Conservation (phyloP, 2,797 vertebrate genomes). For the Sparus aurata region DNA sequence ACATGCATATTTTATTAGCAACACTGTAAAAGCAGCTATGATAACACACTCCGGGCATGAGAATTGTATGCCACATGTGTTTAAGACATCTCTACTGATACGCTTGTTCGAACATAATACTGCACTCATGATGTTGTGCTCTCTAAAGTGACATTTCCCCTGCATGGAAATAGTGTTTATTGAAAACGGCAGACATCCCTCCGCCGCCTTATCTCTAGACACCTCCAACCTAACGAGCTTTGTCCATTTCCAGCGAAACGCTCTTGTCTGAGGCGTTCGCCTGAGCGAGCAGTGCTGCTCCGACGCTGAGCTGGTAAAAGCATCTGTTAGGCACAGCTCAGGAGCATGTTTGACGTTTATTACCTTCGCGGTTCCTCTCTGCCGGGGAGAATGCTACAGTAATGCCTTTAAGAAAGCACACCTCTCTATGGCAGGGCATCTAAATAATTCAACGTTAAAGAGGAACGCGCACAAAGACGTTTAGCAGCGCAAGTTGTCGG, state of each 20-base stretch:
- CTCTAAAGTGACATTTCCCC: slow-evolving; percentile 80
- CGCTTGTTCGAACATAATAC: slow-evolving; percentile 75
- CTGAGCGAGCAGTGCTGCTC: slow-evolving; percentile 80
- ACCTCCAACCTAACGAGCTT: slow-evolving; percentile 88
- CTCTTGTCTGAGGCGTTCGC: slow-evolving; percentile 77
- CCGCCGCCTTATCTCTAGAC: slow-evolving; percentile 82
- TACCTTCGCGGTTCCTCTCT: slow-evolving; percentile 87
- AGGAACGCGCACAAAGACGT: slow-evolving; percentile 83
- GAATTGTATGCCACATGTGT: slow-evolving; percentile 48
- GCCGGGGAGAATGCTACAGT: slow-evolving; percentile 72
- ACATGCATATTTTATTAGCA: slow-evolving; percentile 63
- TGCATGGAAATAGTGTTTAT: slow-evolving; percentile 81
- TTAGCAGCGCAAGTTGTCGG: slow-evolving; percentile 82
- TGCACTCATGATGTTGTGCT: slow-evolving; percentile 72
- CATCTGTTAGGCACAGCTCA: slow-evolving; percentile 87
- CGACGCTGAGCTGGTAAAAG: slow-evolving; percentile 86
- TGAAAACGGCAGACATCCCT: slow-evolving; percentile 84
- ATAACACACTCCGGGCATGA: slow-evolving; percentile 30
- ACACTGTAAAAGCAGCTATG: slow-evolving; percentile 37
- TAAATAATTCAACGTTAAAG: slow-evolving; percentile 90
- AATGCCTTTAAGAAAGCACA: slow-evolving; percentile 81
- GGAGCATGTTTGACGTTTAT: slow-evolving; percentile 86
- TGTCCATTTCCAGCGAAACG: slow-evolving; percentile 85
- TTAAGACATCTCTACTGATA: slow-evolving; percentile 73
- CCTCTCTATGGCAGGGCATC: slow-evolving; percentile 82